A percentile compares a stretch with the other conserved stretches of the same genome.
These are phyloP conservation scores for Sebastes steindachneri DNA, from an alignment of 2,797 vertebrate species.

Conservation along the genomic window DNA sequence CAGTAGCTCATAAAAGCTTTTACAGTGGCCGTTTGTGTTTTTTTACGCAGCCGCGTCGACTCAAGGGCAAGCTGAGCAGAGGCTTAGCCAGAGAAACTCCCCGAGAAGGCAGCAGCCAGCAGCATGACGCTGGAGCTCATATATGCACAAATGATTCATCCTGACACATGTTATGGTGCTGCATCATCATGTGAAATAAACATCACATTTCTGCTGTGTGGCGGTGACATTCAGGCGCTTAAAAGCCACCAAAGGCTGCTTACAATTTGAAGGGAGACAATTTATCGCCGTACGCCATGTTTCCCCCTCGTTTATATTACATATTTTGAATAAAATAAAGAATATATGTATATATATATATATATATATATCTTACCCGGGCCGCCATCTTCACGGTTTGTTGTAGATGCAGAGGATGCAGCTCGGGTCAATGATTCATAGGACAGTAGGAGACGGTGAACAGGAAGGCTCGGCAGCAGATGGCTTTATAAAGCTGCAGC, in stretches of 20 bases:
- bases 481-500: constrained; percentile 57
- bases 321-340: not conserved
- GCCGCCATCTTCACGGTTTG: constrained; percentile 80
- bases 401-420: constrained; percentile 36
- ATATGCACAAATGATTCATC: not conserved
- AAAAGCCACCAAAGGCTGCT: not conserved
- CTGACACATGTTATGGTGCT: not conserved
- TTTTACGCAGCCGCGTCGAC: constrained; percentile 29
- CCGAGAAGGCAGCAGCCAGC: not conserved
- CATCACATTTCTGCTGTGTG: not conserved
- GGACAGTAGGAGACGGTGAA: constrained; percentile 46
- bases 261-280: not conserved
- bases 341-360: not conserved
- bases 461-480: constrained; percentile 27
- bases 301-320: too few relatives aligned
- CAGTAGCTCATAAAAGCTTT: not conserved
- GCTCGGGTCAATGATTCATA: constrained; percentile 33
- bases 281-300: not conserved
- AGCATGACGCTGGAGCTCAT: not conserved
- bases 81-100: constrained; percentile 32
- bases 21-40: not conserved
- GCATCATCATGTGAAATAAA: not conserved
- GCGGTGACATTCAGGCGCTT: constrained; percentile 58
- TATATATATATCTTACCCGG: constrained; percentile 76
- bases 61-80: constrained; percentile 70